Conservation (phyloP, 2,113 vertebrate species). For the Vulpes ferrilata region DNA sequence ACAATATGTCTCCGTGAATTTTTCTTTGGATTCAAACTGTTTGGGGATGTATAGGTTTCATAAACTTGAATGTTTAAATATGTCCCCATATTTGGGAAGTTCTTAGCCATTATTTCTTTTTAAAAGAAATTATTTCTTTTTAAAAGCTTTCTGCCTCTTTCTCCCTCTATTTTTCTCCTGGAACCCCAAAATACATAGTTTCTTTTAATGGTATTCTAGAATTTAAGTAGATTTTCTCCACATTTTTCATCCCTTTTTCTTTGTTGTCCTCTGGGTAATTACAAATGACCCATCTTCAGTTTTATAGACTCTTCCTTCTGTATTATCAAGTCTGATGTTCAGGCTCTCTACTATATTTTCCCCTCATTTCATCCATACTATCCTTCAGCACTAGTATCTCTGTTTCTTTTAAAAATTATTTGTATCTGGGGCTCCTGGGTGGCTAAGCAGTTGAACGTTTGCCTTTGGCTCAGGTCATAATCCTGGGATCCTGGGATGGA, state of each 20-base stretch:
- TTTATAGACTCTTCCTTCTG: background rate
- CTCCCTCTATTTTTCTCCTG: background rate
- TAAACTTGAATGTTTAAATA: background rate
- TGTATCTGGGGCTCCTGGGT: background rate
- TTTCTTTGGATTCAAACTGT: background rate
- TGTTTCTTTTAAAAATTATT: background rate
- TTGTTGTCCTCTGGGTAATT: background rate
- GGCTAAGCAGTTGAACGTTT: background rate
- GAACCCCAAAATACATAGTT: background rate
- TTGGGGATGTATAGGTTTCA: background rate
- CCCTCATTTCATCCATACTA: background rate
- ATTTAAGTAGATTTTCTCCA: background rate
- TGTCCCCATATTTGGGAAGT: background rate
- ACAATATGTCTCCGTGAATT: background rate
- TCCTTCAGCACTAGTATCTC: background rate
- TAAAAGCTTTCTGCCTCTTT: background rate
- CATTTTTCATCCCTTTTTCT: background rate
- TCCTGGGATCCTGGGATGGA: background rate
- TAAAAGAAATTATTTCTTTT: background rate
- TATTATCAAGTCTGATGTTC: background rate
- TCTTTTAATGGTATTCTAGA: background rate
- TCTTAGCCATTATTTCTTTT: background rate
- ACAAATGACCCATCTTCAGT: background rate
- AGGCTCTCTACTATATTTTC: background rate
- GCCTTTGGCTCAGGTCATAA: background rate